Conservation (phyloP, 2,888 invertebrate genomes). For the Aleiodes leptofemur region DNA sequence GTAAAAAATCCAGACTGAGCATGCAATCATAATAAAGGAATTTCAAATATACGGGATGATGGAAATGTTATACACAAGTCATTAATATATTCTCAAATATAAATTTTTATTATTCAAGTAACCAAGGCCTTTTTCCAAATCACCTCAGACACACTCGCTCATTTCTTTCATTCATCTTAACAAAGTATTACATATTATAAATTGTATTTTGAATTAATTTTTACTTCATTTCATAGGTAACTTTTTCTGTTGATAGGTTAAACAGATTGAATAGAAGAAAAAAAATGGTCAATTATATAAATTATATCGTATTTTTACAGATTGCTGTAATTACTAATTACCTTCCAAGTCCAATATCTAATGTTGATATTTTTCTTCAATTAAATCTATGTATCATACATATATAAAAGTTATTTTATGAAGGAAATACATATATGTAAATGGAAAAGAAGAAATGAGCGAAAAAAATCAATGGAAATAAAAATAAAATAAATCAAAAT, state of each 20-base stretch:
- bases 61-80: background rate
- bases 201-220: background rate
- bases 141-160: slow-evolving; percentile 24
- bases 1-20: too few species aligned
- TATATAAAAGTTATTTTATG: background rate
- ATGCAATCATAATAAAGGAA: too few species aligned
- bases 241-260: slow-evolving; percentile 8
- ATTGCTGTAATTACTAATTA: slow-evolving; percentile 9
- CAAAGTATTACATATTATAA: slow-evolving; percentile 4
- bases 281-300: slow-evolving; percentile 25
- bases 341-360: background rate
- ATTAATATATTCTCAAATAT: slow-evolving; percentile 25
- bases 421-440: background rate
- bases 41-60: background rate
- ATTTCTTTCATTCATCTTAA: slow-evolving; percentile 1
- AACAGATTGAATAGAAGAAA: slow-evolving; percentile 17
- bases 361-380: background rate
- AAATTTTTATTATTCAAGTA: slow-evolving; percentile 35
- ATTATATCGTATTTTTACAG: slow-evolving; percentile 27
- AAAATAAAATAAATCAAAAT: too few species aligned
- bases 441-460: too few species aligned
- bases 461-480: too few species aligned
- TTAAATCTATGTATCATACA: slow-evolving; percentile 24
- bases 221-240: background rate
- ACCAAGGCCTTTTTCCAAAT: slow-evolving; percentile 19